Conservation (phyloP, 1,140 invertebrate species). For the Drosophila ironensis region DNA sequence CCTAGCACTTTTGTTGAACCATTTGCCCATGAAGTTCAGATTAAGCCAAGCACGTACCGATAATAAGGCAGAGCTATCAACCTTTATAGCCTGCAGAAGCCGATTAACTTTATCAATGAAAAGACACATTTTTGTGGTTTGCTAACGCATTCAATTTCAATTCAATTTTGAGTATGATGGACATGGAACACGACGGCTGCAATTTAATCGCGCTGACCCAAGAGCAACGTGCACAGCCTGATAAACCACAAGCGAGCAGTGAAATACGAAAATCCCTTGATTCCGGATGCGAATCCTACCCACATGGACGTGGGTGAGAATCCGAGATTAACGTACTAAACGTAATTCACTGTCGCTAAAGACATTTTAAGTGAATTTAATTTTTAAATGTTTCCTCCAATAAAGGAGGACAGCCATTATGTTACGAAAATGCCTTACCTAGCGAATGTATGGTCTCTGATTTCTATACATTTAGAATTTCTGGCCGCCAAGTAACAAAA, state of each 20-base stretch:
- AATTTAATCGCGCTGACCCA: conserved; percentile 38
- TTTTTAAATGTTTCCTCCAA: no score
- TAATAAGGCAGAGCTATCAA: neutral
- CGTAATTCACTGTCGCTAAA: no score
- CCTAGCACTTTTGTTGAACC: no score
- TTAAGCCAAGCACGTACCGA: neutral
- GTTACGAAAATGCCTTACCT: no score
- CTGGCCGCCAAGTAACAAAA: no score
- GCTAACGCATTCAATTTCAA: conserved; percentile 17
- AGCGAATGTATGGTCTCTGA: no score
- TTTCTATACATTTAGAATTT: no score
- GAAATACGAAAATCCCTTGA: neutral
- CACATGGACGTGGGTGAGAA: neutral
- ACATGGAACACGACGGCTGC: neutral
- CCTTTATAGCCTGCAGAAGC: neutral
- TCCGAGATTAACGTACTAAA: neutral
- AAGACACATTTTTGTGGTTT: conserved; percentile 18
- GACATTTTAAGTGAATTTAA: no score
- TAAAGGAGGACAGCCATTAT: no score
- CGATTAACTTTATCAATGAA: conserved; percentile 43
- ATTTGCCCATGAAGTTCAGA: neutral
- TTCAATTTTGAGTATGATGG: conserved; percentile 49
- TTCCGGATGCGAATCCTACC: neutral
- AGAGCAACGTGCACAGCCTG: conserved; percentile 19
- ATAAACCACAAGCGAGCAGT: neutral